A percentile compares a stretch with the other conserved stretches of the same genome.
Conservation (phyloP, 2,888 invertebrate species). For the Lasioglossum malachurum region DNA sequence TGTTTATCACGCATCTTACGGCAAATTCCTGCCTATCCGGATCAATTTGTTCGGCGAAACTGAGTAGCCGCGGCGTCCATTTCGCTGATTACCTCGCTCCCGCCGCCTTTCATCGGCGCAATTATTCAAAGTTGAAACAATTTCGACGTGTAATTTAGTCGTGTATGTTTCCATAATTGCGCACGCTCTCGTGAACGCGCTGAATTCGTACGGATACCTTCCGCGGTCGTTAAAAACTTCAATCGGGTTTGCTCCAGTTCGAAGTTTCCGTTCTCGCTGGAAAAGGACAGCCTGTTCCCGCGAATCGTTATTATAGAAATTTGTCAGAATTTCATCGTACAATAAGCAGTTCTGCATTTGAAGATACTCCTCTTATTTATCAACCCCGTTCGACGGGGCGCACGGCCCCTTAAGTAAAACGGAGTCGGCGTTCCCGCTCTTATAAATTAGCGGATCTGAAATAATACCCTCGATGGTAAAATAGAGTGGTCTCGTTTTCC, state of each 20-base stretch:
- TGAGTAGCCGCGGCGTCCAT: slow-evolving; percentile 60
- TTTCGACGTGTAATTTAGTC: slow-evolving; percentile 29
- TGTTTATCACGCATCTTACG: slow-evolving; percentile 67
- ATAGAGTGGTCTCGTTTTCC: background rate
- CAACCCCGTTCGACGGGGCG: too few species aligned
- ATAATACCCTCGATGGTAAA: background rate
- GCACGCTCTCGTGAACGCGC: background rate
- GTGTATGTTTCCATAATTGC: slow-evolving; percentile 10
- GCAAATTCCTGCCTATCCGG: slow-evolving; percentile 66
- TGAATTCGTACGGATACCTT: background rate
- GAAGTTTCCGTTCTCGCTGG: background rate
- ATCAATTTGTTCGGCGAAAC: slow-evolving; percentile 72
- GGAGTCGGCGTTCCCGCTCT: background rate
- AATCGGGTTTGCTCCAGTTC: background rate
- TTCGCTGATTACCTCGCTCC: slow-evolving; percentile 57
- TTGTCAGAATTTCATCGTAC: too few species aligned
- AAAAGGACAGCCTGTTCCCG: background rate
- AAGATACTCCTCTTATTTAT: too few species aligned
- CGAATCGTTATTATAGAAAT: too few species aligned
- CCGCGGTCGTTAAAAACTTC: background rate
- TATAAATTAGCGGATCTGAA: background rate
- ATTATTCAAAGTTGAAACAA: slow-evolving; percentile 32
- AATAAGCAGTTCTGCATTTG: too few species aligned
- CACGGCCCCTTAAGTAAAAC: background rate
- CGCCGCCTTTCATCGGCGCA: slow-evolving; percentile 36